Conservation (phyloP, 2,113 vertebrate species). For the Dicaeum eximium region DNA sequence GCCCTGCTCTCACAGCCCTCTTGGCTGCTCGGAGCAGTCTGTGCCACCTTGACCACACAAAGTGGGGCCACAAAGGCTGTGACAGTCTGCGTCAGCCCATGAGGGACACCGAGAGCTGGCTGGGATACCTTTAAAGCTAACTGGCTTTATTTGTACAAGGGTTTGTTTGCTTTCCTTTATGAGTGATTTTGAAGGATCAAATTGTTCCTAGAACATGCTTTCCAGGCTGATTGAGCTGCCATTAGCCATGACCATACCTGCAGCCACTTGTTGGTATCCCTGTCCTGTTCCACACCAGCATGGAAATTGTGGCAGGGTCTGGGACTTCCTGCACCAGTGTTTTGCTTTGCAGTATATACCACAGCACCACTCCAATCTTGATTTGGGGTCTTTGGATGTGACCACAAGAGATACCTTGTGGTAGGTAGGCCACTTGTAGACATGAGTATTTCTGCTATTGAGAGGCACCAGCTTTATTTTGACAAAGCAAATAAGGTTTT, state of each 20-base stretch:
- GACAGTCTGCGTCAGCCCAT: accelerated
- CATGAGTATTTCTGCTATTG: neutral
- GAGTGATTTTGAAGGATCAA: neutral
- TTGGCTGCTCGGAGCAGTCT: accelerated
- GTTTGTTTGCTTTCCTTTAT: neutral
- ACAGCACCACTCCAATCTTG: accelerated
- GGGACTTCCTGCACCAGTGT: neutral
- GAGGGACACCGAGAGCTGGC: accelerated
- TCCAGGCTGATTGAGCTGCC: neutral
- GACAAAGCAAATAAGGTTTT: neutral
- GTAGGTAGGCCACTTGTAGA: neutral
- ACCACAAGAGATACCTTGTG: neutral
- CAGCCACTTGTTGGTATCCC: neutral
- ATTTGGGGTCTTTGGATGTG: neutral
- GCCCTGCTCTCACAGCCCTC: neutral
- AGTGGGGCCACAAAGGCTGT: neutral
- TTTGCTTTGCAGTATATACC: neutral
- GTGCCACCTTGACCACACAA: neutral
- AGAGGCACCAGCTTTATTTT: neutral
- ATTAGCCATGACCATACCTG: neutral
- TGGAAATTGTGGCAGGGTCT: neutral
- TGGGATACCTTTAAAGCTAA: neutral
- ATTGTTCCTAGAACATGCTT: neutral
- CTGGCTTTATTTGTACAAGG: neutral
- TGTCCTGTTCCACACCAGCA: neutral